Evolutionary conservation across 2,888 invertebrate species (phyloP), one percentile per base, ranked within the genome.

Genomic region (Epinotia demarniana): DNA sequence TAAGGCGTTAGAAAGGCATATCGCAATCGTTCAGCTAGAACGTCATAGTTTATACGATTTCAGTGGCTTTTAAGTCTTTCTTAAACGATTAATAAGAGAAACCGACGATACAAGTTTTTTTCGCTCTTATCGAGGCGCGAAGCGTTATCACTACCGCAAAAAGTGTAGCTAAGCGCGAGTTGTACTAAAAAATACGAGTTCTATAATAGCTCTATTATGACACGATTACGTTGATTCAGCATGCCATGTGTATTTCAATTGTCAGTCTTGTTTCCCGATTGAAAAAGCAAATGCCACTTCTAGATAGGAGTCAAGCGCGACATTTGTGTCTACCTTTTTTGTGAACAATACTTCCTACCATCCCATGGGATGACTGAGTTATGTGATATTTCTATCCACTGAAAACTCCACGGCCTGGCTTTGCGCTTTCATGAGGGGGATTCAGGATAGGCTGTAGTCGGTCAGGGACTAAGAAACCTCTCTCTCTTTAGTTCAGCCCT

Each of bases 1-100:
- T 46, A 69, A 60, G 69, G 69, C 46, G n/a, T 58, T 58, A 69
- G 69, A 69, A 69, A 69, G 58, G 60, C 69, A 69, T 62, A 71
- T 55, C 58, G 6, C n/a, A 19, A 39, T 9, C 19, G 27, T 5
- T 66, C 53, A 66, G n/a, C 53, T 33, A 16, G 5, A n/a, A 27
- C 27, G 33, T 27, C 66, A 53, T 12, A 49, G n/a, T 53, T 27
- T 66, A 55, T 53, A 53, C 66, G 18, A 13, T 53, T 19, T 33
- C 18, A 66, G 53, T 53, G 66, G 66, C 53, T 66, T 18, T 53
- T 53, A 66, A 66, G 66, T 5, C 27, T n/a, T 66, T 66, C 53
- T 66, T 53, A 27, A 66, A 12, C 13, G 11, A n/a, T 5, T 2
- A 66, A 46, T 6, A 53, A 66, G 46, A 69, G 58, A 69, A 69